Conservation (phyloP, 2,113 vertebrate genomes). For the Istiophorus platypterus region DNA sequence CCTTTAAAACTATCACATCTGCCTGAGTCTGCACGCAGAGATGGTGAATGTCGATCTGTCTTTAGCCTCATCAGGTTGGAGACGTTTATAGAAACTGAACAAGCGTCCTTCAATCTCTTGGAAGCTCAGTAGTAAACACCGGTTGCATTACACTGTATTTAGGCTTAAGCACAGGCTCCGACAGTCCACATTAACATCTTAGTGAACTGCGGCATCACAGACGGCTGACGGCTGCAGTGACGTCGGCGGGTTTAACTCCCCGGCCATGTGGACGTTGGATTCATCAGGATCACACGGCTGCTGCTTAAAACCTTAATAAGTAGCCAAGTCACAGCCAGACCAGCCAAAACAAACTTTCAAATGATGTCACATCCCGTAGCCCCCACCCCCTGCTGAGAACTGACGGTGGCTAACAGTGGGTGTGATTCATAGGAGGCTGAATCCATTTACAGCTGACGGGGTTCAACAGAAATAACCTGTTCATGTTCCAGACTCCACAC, state of each 20-base stretch:
- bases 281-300: background rate
- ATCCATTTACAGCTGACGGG: background rate
- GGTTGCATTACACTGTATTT: conserved; percentile 1
- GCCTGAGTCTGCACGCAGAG: too few species aligned
- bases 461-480: background rate
- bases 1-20: background rate
- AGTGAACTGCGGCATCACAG: too few species aligned
- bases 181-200: background rate
- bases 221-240: too few species aligned
- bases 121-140: conserved; percentile 7
- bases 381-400: background rate
- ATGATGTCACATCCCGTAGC: background rate
- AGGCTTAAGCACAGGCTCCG: background rate
- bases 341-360: background rate
- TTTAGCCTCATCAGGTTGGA: background rate
- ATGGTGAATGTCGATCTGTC: background rate
- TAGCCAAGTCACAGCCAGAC: background rate
- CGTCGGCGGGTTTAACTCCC: background rate
- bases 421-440: background rate
- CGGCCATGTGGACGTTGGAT: conserved; percentile 3
- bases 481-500: background rate
- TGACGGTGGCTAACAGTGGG: background rate
- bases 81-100: background rate
- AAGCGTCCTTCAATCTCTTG: background rate
- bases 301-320: background rate